phyloP scores from a whole-genome alignment of 1,140 invertebrate species.

The Belonocnema kinseyi region DNA sequence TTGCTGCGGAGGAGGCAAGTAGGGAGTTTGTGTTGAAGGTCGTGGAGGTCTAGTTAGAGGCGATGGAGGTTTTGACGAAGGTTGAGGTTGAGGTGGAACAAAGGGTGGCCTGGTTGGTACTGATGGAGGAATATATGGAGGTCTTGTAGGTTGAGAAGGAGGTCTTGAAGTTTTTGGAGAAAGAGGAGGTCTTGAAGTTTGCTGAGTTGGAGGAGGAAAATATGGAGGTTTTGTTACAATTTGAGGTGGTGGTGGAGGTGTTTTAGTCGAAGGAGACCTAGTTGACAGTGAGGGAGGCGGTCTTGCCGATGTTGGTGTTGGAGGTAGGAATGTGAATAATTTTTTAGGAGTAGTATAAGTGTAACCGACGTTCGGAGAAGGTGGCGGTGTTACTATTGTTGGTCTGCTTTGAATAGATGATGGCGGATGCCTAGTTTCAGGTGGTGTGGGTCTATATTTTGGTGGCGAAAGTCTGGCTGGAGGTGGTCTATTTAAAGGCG shows the following conservation, averaged over 20 bases:
- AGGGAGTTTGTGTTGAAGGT: conserved; percentile 9
- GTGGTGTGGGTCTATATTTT: conserved; percentile 41
- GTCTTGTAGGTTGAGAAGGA: conserved; percentile 21
- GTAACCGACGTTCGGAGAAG: conserved; percentile 34
- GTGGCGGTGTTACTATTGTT: conserved; percentile 35
- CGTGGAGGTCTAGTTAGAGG: conserved; percentile 8
- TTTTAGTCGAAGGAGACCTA: neutral
- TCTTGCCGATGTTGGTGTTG: conserved; percentile 27
- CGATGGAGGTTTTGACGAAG: conserved; percentile 1
- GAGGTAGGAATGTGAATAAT: conserved; percentile 32
- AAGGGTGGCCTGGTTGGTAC: conserved; percentile 31
- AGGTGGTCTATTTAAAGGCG: neutral
- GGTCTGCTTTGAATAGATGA: neutral
- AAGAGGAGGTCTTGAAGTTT: neutral
- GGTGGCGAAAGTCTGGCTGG: conserved; percentile 1
- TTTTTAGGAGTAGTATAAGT: conserved; percentile 38
- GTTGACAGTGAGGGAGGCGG: conserved; percentile 28
- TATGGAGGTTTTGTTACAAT: conserved; percentile 28
- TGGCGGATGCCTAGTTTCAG: conserved; percentile 32
- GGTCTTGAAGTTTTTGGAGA: neutral
- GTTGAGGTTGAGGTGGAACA: conserved; percentile 28
- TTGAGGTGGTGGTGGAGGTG: conserved; percentile 17
- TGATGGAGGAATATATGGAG: conserved; percentile 7
- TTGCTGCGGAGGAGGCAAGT: conserved; percentile 34
- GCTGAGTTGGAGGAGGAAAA: too few species aligned